Base-by-base conservation (phyloP, 2,888 invertebrate species). In the Nomada ruficornis region DNA sequence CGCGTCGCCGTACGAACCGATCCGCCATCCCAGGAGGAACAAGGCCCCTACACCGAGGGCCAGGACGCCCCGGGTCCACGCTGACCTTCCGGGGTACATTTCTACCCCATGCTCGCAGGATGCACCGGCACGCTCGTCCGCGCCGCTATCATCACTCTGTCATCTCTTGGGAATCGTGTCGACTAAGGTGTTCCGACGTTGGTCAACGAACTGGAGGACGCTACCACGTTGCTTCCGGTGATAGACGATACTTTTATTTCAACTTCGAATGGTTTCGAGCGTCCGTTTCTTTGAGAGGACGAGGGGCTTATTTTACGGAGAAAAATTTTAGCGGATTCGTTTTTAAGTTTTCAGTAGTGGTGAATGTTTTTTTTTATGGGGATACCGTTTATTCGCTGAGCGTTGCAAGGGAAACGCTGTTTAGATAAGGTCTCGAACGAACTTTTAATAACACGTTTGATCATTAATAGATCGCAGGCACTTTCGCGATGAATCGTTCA, bases 51-150 rank as follows among this genome's bases (percentile, higher is more conserved):
- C 84, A 72, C 89, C 89, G 83, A 91, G 91, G 92, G 91, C 91
- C 83, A 89, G 67, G 78, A 90, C 83, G 91, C 91, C 91, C 92
- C 88, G 86, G 87, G 83, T 84, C 90, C 90, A 90, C 74, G 85
- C 74, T 83, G 88, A 90, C 89, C 88, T 92, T 90, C 90, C 91
- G 86, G 87, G 90, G 89, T 88, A 87, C 93, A 93, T 93, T 81
- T 86, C 91, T 91, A 93, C 92, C 93, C 93, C 93, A 92, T 93
- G 90, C 88, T 92, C 90, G 89, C 55, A 77, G 85, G 77, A 77
- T 77, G 67, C 26, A 80, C 62, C 59, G 62, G 62, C 83, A 76
- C 74, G 86, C 67, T 75, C 77, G 75, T 64, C 57, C 65, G 47
- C 80, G 72, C 82, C 44, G 71, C 83, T 79, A 80, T 68, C 73